Evolutionary conservation across 2,888 invertebrate genomes (phyloP), one percentile per base, ranked within the genome.

Genomic region (Scaptomyza flava): DNA sequence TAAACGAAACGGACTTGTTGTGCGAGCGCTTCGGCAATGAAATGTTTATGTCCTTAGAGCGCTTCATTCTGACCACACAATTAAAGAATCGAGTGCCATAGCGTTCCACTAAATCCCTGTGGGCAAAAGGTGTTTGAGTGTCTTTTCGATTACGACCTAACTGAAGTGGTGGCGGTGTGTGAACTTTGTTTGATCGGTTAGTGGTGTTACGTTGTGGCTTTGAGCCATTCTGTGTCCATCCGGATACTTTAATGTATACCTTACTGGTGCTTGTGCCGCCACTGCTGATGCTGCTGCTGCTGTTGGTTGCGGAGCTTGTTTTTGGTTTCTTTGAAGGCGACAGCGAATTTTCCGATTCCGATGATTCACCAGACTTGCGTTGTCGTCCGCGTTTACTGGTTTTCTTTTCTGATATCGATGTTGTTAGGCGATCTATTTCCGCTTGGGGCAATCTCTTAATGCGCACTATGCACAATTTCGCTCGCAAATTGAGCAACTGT

Each of bases 1-100:
- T 82, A 60, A 90, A 90, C 4, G 90, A 91, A 3, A 90, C 90
- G 0, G 90, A 84, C 14, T 89, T 86, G 31, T 79, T 78, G 1
- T 80, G 72, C 0, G 74, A 63, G 2, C 50, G 54, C 60, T 68
- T 65, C 11, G 43, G 8, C 12, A 6, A n/a, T 6, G 27, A 12
- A 30, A 1, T 33, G 17, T 6, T 20, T 0, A 12, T 0, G 14
- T 34, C 12, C 7, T 12, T 54, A 0, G 61, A 6, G 0, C 74
- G 71, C 33, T 70, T 85, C 1, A 87, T 0, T 17, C 42, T 61
- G 0, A 82, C 87, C 6, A 62, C 27, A 23, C 79, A 77, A 0
- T 42, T 48, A 5, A 87, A 87, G 42, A 60, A 60, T 0, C 72
- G 71, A 0, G 20, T 2, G 0, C 87, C 85, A 14, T 48, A 82